A percentile compares a stretch with the other conserved stretches of the same genome.
These are phyloP conservation scores for Ammodytes dubius DNA, from an alignment of 2,113 vertebrate species.

Conservation along the genomic window DNA sequence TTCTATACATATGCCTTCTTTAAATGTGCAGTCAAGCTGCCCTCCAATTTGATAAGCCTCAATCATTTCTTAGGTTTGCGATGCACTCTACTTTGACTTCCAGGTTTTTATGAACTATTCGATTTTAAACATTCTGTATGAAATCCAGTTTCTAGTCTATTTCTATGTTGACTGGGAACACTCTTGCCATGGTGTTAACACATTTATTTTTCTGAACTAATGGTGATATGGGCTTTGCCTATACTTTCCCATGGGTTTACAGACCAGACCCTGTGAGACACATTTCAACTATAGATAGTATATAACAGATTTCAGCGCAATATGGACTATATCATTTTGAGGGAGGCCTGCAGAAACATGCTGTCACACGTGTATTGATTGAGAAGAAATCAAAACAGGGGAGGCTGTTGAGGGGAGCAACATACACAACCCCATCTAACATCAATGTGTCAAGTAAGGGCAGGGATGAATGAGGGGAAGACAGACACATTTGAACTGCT, in stretches of 20 bases:
- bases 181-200: neutral
- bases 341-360: constrained; percentile 41
- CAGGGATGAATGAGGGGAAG: constrained; percentile 26
- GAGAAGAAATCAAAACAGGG: constrained; percentile 62
- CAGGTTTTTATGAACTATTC: constrained; percentile 30
- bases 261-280: constrained; percentile 15
- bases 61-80: constrained; percentile 31
- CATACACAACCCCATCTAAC: constrained; percentile 20
- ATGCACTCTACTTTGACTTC: constrained; percentile 19
- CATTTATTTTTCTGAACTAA: constrained; percentile 9
- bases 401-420: constrained; percentile 7
- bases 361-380: constrained; percentile 61
- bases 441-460: constrained; percentile 34
- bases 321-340: constrained; percentile 42
- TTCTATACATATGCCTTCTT: constrained; percentile 31
- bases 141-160: constrained; percentile 35
- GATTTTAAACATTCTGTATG: constrained; percentile 17
- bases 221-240: neutral
- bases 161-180: constrained; percentile 11
- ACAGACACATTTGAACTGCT: constrained; percentile 17
- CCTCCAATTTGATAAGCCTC: constrained; percentile 40
- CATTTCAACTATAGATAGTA: constrained; percentile 17
- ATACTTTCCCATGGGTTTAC: constrained; percentile 19
- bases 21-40: constrained; percentile 34
- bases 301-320: constrained; percentile 27